A percentile compares a stretch with the other conserved stretches of the same genome.
Conservation (phyloP, 2,888 invertebrate genomes). For the Tholera decimalis region DNA sequence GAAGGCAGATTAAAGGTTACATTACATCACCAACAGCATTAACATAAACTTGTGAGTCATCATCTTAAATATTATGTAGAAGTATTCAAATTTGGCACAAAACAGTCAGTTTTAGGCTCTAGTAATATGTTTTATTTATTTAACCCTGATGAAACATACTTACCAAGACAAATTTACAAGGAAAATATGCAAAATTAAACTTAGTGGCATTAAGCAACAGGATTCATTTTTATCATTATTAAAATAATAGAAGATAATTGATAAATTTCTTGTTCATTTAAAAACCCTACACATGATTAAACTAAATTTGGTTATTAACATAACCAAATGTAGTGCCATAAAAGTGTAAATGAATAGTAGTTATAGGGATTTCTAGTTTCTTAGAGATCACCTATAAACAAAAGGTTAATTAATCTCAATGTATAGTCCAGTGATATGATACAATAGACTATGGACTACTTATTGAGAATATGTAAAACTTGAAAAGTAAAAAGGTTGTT, state of each 20-base stretch:
- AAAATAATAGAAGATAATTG: not conserved
- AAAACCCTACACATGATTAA: not conserved
- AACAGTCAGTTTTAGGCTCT: conserved; percentile 28
- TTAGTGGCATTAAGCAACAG: not conserved
- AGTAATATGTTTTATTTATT: conserved; percentile 41
- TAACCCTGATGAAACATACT: conserved; percentile 49
- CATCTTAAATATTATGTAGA: conserved; percentile 35
- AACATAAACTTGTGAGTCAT: conserved; percentile 61
- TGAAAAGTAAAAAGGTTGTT: conserved; percentile 17
- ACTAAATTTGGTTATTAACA: not conserved
- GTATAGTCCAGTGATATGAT: not conserved
- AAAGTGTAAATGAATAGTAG: too few relatives aligned
- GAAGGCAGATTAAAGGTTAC: conserved; percentile 56
- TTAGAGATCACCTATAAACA: not conserved
- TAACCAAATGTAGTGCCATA: too few relatives aligned
- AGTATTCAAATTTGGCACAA: conserved; percentile 41
- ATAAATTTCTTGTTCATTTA: not conserved
- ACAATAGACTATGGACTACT: not conserved
- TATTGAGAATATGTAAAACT: not conserved
- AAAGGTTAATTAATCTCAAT: not conserved
- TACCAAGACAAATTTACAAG: conserved; percentile 19
- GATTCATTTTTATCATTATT: not conserved
- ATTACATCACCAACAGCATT: conserved; percentile 63
- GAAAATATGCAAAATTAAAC: conserved; percentile 14
- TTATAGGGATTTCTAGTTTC: not conserved